Base-by-base conservation (phyloP, 2,797 vertebrate species). In the Sphenopsis melanotis region DNA sequence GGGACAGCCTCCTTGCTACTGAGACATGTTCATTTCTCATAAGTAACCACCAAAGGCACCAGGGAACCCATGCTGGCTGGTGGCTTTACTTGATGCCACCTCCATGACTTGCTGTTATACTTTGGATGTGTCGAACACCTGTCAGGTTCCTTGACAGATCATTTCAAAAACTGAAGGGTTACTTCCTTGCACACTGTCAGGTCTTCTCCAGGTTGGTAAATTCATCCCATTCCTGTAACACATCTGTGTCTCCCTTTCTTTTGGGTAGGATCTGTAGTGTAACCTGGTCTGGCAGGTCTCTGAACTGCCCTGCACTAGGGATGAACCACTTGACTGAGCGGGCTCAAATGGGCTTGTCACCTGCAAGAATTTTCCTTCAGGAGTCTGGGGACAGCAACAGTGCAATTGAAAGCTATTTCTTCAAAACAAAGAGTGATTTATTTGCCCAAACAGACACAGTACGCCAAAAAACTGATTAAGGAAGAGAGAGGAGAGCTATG, bases 361-460 rank as follows among this genome's bases (percentile, higher is more conserved):
- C 50, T 57, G 42, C 57, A 86, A 78, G 61, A 59, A 85, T 81
- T 85, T 94, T 93, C 79, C 78, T 90, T 57, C 0, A 6, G 39
- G 61, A 89, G 32, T 52, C 66, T 42, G 57, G 32, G 84, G 57
- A 90, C 59, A 94, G 82, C 50, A 91, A 89, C 6, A 75, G 23
- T 1, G 72, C 76, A 93, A 91, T 34, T 15, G 32, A 34, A 91
- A 88, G 85, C 27, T 1, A 8, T 41, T 86, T 91, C 63, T 94
- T 82, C 59, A 95, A 90, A 96, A 93, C 80, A 68, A 79, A 91
- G 52, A 29, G 44, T 70, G 65, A 90, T 76, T 93, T 91, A 92
- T 91, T 82, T 84, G 41, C 59, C 85, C 66, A 84, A 83, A 60
- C 36, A 90, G n/a, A 27, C 63, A 84, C 10, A 50, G 66, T 61